Evolutionary conservation across 2,113 vertebrate species (phyloP).

Genomic region (Pholis gunnellus): DNA sequence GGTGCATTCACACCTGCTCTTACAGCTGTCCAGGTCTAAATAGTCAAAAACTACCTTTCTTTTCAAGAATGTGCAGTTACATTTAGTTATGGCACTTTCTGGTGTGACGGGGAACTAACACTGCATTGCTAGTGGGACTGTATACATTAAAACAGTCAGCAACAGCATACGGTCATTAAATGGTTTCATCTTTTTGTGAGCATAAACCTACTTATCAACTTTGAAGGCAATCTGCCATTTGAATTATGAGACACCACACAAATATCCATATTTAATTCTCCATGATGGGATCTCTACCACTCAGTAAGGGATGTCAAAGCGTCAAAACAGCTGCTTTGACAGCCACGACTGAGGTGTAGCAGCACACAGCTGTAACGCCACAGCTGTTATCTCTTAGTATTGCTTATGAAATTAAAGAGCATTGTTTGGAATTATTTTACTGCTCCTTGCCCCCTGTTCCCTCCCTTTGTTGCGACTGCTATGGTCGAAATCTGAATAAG

Average conservation of each 20-base stretch:
- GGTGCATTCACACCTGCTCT: background rate
- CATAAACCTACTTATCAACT: background rate
- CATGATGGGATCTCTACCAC: background rate
- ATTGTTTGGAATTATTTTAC: background rate
- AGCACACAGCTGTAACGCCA: conserved; percentile 11
- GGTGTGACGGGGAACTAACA: background rate
- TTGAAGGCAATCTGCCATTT: background rate
- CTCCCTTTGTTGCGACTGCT: background rate
- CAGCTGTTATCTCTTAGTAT: background rate
- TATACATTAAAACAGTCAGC: background rate
- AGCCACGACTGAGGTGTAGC: conserved; percentile 9
- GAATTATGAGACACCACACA: background rate
- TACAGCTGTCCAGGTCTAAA: background rate
- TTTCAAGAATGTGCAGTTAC: background rate
- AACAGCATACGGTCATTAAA: background rate
- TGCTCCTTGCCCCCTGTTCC: background rate
- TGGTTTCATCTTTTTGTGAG: background rate
- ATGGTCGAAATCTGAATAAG: background rate
- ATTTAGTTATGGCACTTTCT: background rate
- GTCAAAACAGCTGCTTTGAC: conserved; percentile 4
- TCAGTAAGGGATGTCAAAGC: background rate
- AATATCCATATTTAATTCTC: background rate
- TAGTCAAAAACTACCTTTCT: background rate
- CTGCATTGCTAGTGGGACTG: background rate
- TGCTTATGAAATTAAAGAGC: background rate